Evolutionary conservation across 2,797 vertebrate genomes (phyloP), one percentile per base, ranked within the genome.

Genomic region (Enteromius afrohamiltoni): DNA sequence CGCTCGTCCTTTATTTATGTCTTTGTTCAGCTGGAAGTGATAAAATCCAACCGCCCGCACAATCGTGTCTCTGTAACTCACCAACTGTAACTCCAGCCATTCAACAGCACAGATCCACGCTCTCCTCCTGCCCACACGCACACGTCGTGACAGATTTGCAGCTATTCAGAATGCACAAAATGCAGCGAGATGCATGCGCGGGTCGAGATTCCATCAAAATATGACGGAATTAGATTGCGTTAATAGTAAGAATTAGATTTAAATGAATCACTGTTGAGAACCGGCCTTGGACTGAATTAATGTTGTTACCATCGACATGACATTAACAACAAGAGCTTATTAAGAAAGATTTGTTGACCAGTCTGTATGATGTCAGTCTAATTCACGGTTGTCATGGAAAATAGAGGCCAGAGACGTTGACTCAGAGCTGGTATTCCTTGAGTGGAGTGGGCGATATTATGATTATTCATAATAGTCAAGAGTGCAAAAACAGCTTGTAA

Each of bases 271-370:
- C n/a, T 64, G 37, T 76, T 37, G 13, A 76, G 53, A 42, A 76
- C 60, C 53, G n/a, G n/a, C 13, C 45, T 53, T 1, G 21, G 42
- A 68, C 68, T 37, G 19, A 51, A 68, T 79, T 34, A 53, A 68
- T 67, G 45, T 49, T 23, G 45, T 68, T 79, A 79, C 60, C 64
- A 68, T 67, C 77, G 29, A 21, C 58, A 53, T 79, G 77, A 79
- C 62, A 67, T 51, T 51, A 67, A 65, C 60, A 79, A 60, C 77
- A 67, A 79, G 77, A 79, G 77, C 77, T 62, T 77, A 77, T 77
- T 62, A 77, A 45, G 55, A 45, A 77, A 45, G 75, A 60, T 62
- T 60, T 77, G 75, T 60, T 62, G 75, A 77, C 75, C 75, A 16
- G 58, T 77, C 76, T 77, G 16, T 23, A 21, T 47, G 45, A 79